Evolutionary conservation across 2,797 vertebrate genomes (phyloP), one percentile per base, ranked within the genome.

Genomic region (Tinamus major): DNA sequence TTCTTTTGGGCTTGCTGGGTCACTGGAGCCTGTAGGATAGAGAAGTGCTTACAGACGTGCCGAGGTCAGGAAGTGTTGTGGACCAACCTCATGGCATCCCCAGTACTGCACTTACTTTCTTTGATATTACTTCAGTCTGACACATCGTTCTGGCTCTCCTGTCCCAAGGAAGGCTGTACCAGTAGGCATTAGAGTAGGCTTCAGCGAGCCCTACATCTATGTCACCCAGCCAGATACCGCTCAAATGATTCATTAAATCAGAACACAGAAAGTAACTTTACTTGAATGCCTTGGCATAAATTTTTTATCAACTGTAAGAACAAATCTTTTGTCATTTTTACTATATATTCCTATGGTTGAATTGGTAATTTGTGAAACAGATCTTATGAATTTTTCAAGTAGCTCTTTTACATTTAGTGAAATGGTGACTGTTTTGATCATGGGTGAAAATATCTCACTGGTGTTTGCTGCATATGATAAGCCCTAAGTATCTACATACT

Each of bases 211-310:
- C 93, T 97, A 97, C 98, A 98, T 99, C 98, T 98, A 96, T 98
- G 98, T 98, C 98, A 98, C 98, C 96, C 96, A 96, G 87, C 95
- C 97, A 97, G 97, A 98, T 98, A 97, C 97, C 84, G 97, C 98
- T 98, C 98, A 98, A 98, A 98, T 98, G 98, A 99, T 98, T 99
- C 98, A 99, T 99, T 99, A 99, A 99, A 99, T 99, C 99, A 99
- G 98, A 99, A 99, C 99, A 99, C 98, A 99, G 98, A 99, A 99
- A 99, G 98, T 98, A 99, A 99, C 99, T 99, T 99, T 99, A 99
- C 98, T 99, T 99, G 98, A 99, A 99, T 98, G 99, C 98, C 96
- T 98, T 97, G 80, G 87, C 98, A 99, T 99, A 92, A 99, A 99
- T 99, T 98, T 99, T 99, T 99, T 97, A 99, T 99, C 96, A 97